These are phyloP conservation scores for Saturnia pavonia DNA, from an alignment of 2,888 invertebrate genomes.

Conservation along the genomic window DNA sequence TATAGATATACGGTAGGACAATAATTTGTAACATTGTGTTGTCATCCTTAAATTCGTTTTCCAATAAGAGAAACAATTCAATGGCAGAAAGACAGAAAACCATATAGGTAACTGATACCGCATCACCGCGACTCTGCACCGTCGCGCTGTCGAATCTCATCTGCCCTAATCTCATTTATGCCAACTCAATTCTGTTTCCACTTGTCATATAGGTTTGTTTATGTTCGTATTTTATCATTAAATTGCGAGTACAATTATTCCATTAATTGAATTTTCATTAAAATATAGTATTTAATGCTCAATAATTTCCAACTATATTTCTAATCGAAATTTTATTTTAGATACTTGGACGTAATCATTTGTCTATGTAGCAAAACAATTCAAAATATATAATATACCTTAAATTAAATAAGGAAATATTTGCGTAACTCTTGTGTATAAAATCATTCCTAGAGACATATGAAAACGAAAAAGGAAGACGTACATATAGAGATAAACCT, in stretches of 20 bases:
- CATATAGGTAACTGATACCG: neutral
- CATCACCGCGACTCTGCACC: neutral
- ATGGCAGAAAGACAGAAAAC: neutral
- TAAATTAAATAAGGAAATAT: neutral
- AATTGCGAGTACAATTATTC: neutral
- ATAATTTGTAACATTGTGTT: neutral
- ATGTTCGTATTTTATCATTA: neutral
- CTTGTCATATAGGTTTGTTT: constrained; percentile 10
- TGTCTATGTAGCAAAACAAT: neutral
- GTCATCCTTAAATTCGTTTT: neutral
- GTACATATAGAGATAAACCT: too few species aligned
- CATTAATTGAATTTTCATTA: neutral
- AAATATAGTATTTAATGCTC: neutral
- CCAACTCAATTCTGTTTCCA: constrained; percentile 45
- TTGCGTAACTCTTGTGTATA: neutral
- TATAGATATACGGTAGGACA: neutral
- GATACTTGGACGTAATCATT: neutral
- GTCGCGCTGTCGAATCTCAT: neutral
- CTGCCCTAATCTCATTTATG: constrained; percentile 55
- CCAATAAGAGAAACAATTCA: neutral
- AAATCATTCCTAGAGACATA: neutral
- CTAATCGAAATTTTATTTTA: neutral
- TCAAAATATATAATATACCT: neutral
- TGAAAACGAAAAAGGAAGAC: neutral
- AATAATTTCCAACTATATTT: neutral